Conservation (phyloP, 2,888 invertebrate genomes). For the Tuta absoluta region DNA sequence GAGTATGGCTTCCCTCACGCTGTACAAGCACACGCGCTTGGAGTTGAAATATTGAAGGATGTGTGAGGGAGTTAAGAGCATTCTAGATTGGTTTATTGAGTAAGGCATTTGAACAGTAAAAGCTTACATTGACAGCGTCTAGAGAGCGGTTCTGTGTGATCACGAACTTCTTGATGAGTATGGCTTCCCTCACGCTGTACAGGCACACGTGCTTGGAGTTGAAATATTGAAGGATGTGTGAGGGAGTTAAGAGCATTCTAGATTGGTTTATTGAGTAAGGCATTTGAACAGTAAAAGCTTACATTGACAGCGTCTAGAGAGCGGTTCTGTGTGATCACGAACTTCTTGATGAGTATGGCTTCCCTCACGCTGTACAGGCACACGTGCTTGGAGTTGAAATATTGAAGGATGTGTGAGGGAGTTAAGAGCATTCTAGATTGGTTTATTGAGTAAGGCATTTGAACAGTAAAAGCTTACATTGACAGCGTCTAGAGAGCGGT, state of each 20-base stretch:
- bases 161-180: slow-evolving; percentile 95
- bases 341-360: slow-evolving; percentile 92
- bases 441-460: too few species aligned
- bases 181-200: slow-evolving; percentile 90
- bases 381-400: slow-evolving; percentile 88
- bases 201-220: slow-evolving; percentile 97
- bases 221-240: too few species aligned
- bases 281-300: too few species aligned
- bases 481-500: slow-evolving; percentile 96
- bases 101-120: too few species aligned
- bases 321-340: slow-evolving; percentile 95
- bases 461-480: slow-evolving; percentile 91
- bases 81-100: too few species aligned
- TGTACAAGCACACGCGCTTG: slow-evolving; percentile 97
- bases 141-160: slow-evolving; percentile 97
- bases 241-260: too few species aligned
- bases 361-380: slow-evolving; percentile 95
- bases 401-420: too few species aligned
- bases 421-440: too few species aligned
- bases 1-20: slow-evolving; percentile 89
- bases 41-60: too few species aligned
- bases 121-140: slow-evolving; percentile 97
- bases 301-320: slow-evolving; percentile 97
- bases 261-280: too few species aligned
- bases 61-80: too few species aligned